Conservation (phyloP, 2,113 vertebrate species). For the Prionailurus bengalensis region DNA sequence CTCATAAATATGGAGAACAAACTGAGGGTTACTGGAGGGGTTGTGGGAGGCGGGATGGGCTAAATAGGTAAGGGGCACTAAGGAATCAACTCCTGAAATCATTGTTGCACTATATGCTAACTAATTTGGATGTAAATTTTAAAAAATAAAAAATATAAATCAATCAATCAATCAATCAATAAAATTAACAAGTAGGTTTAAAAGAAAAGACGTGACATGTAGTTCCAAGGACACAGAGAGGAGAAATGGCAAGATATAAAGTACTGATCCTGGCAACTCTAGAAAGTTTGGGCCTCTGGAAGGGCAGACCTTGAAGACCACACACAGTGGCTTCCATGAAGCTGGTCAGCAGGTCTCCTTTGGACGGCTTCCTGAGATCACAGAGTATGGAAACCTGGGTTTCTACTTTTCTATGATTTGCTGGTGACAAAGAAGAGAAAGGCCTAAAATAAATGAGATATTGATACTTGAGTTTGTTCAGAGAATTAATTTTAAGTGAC, state of each 20-base stretch:
- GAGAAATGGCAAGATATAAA: neutral
- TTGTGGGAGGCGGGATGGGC: no score
- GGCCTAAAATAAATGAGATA: neutral
- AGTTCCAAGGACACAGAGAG: neutral
- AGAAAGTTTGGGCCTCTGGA: neutral
- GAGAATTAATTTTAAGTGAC: constrained; percentile 8
- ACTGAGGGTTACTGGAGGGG: no score
- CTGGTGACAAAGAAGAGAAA: constrained; percentile 3
- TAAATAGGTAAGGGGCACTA: no score
- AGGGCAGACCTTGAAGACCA: neutral
- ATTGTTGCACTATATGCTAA: no score
- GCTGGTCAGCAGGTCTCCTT: neutral
- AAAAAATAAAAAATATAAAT: no score
- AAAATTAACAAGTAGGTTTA: neutral
- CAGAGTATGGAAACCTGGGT: neutral
- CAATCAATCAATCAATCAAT: no score
- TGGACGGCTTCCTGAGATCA: neutral
- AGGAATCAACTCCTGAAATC: no score
- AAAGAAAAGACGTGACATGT: neutral
- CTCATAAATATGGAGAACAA: no score
- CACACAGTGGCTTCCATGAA: neutral
- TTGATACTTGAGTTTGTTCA: neutral
- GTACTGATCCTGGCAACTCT: neutral
- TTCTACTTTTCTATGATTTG: neutral
- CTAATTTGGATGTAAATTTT: no score